Evolutionary conservation across 1,140 invertebrate genomes (phyloP).

Genomic region (Brachystomella parvula): DNA sequence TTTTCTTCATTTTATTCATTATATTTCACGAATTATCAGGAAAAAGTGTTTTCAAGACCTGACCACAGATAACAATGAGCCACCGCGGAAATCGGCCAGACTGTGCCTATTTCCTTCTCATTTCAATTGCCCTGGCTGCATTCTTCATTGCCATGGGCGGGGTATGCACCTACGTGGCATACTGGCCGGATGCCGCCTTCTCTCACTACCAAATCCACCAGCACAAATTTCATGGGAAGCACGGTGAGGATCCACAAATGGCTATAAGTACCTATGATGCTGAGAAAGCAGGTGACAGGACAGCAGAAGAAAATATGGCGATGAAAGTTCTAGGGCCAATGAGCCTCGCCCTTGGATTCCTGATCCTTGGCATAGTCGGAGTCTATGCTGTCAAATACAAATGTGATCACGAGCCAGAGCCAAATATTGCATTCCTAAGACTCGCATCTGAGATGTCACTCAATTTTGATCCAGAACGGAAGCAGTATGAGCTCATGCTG

Average conservation of each 20-base stretch:
- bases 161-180: slow-evolving; percentile 23
- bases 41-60: too few relatives aligned
- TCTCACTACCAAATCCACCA: slow-evolving; percentile 7
- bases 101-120: slow-evolving; percentile 32
- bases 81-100: slow-evolving; percentile 21
- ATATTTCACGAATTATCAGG: too few relatives aligned
- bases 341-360: slow-evolving; percentile 26
- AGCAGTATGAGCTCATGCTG: slow-evolving; percentile 30
- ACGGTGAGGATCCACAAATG: slow-evolving; percentile 6
- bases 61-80: too few relatives aligned
- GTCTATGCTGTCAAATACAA: slow-evolving; percentile 31
- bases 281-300: slow-evolving; percentile 11
- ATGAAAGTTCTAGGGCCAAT: slow-evolving; percentile 26
- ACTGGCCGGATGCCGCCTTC: slow-evolving; percentile 17
- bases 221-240: not conserved
- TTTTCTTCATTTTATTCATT: too few relatives aligned
- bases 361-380: slow-evolving; percentile 21
- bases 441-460: slow-evolving; percentile 31
- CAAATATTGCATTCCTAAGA: slow-evolving; percentile 31
- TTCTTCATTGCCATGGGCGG: slow-evolving; percentile 30
- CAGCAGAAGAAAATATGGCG: not conserved
- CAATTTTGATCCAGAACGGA: slow-evolving; percentile 26
- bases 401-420: slow-evolving; percentile 35
- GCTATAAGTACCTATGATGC: slow-evolving; percentile 7
- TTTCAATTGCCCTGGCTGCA: slow-evolving; percentile 27